phyloP scores from a whole-genome alignment of 2,797 vertebrate species.

The Eulemur coronatus region DNA sequence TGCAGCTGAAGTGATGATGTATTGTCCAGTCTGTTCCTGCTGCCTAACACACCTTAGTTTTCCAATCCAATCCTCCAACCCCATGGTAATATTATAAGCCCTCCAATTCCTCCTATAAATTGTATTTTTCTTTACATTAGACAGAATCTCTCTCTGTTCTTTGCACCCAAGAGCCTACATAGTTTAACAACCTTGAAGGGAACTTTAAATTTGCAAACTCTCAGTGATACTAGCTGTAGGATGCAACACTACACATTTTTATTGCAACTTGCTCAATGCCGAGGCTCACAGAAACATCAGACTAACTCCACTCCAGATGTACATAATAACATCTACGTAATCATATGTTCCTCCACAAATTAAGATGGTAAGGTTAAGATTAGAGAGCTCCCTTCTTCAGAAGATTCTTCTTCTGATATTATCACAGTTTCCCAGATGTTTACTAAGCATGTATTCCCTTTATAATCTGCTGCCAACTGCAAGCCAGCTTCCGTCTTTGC shows the following conservation, averaged over 20 bases:
- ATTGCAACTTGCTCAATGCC: conserved; percentile 9
- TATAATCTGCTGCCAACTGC: conserved; percentile 68
- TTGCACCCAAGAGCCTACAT: not conserved
- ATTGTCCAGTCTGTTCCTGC: not conserved
- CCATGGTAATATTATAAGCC: not conserved
- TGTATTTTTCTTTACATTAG: not conserved
- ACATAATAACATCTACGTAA: conserved; percentile 64
- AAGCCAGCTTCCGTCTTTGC: conserved; percentile 68
- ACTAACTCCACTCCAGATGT: conserved; percentile 68
- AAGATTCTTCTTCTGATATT: conserved; percentile 66
- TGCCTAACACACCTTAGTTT: not conserved
- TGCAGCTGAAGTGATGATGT: not conserved
- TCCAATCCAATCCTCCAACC: not conserved
- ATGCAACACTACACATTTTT: conserved; percentile 33
- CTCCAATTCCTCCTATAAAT: not conserved
- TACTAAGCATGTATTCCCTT: conserved; percentile 73
- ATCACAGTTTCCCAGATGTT: conserved; percentile 77
- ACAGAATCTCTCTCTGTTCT: not conserved
- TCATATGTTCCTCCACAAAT: conserved; percentile 72
- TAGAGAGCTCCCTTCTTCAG: conserved; percentile 15
- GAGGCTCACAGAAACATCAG: not conserved
- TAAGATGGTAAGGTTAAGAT: conserved; percentile 65
- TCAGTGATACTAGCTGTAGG: not conserved
- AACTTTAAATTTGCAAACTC: conserved; percentile 28
- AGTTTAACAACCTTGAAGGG: not conserved